Conservation (phyloP, 1,140 invertebrate species). For the Whitmania pigra region DNA sequence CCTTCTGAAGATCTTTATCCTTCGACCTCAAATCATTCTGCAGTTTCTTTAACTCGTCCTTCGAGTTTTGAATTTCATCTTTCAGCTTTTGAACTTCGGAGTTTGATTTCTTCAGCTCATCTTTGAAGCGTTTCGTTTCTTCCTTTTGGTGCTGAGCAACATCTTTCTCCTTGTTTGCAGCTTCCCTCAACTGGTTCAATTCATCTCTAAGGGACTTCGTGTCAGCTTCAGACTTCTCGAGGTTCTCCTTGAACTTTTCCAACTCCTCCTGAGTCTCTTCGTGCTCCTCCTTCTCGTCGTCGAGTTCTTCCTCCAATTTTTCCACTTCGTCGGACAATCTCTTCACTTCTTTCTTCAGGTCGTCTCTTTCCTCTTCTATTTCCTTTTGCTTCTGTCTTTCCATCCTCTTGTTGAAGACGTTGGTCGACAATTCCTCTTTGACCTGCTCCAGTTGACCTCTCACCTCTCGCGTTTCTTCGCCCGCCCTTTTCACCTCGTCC, state of each 20-base stretch:
- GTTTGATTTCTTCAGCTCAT: slow-evolving; percentile 12
- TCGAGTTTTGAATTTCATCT: neutral
- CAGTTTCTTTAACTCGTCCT: slow-evolving; percentile 8
- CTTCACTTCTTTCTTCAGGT: slow-evolving; percentile 6
- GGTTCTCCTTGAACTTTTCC: neutral
- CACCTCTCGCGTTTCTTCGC: neutral
- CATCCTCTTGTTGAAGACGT: neutral
- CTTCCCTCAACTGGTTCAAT: neutral
- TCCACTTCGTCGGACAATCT: neutral
- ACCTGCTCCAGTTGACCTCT: neutral
- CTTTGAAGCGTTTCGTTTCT: neutral
- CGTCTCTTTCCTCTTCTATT: neutral
- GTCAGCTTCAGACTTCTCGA: neutral
- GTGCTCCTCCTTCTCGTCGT: neutral
- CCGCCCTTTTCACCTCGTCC: neutral
- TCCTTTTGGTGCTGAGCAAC: neutral
- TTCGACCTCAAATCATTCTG: neutral
- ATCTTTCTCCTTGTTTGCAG: neutral
- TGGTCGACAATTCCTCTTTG: slow-evolving; percentile 1
- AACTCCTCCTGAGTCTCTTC: slow-evolving; percentile 9
- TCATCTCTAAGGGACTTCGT: neutral
- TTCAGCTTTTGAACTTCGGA: neutral
- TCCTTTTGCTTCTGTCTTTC: neutral
- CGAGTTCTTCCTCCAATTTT: slow-evolving; percentile 14
- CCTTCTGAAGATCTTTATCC: neutral